Base-by-base conservation (phyloP, 2,888 invertebrate species). In the Aphodius granarius region DNA sequence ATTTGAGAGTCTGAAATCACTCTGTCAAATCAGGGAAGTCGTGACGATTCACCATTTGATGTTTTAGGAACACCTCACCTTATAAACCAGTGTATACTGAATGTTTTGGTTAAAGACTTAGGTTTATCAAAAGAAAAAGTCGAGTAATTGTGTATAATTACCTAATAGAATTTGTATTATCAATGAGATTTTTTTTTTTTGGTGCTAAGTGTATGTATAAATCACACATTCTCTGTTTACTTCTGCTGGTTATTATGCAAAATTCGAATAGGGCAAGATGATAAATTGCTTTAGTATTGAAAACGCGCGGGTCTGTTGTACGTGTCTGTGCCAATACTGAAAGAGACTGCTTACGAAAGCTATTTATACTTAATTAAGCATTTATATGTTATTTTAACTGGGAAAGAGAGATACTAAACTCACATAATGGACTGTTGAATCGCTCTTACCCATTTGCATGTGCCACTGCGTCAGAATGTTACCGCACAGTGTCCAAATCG, bases 361-460 rank as follows among this genome's bases (percentile, higher is more conserved):
- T 43, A 13, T 43, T 3, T 43, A 43, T 43, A 43, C 43, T 9
- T 68, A 68, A 68, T 68, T 68, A 68, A 68, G 21, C 20, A 68
- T 68, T 68, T 68, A 20, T 22, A 68, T 68, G 68, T 68, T 68
- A 68, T 68, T 68, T 68, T 68, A 68, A 20, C 21, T 22, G n/a
- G n/a, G 68, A 68, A 20, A 68, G 21, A 22, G 20, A 19, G 68
- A 20, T 68, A 68, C 21, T 68, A 68, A 68, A 68, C 21, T 68
- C 68, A 21, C 68, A 16, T 68, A 68, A 68, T 68, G 68, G 68
- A 68, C 68, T 22, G 68, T 68, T 68, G 68, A 68, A 68, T 68
- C n/a, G 68, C 13, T 6, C 43, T 43, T 43, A 21, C 22, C 9
- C 20, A 68, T 68, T 68, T 68, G 68, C 68, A 68, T 68, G 68